Evolutionary conservation across 35 echinoderm and acorn worm genomes (phyloP), one percentile per base, ranked within the genome.

Genomic region (Chiridota heheva): DNA sequence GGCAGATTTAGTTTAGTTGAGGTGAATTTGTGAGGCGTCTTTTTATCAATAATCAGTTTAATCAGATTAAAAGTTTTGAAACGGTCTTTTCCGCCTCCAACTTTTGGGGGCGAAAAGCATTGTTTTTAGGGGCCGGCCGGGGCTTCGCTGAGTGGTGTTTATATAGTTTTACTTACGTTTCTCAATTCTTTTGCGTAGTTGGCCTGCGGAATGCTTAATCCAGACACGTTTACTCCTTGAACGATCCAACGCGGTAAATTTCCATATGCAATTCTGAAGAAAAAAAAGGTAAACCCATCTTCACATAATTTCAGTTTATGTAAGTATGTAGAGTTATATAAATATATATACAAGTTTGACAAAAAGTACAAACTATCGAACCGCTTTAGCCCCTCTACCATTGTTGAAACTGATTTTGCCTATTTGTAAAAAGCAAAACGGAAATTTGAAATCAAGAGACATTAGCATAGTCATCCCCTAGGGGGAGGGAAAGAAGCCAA

Each of bases 221-320:
- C 73, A 3, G 47, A 63, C 7, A 84, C 46, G 60, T 84, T 80
- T 5, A 91, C 57, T 37, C 93, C 93, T 38, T 91, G 43, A 20
- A 82, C 93, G 24, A 97, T 90, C 93, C 93, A 97, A 33, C 79
- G 81, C 15, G 93, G 93, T 60, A 97, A 36, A 56, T 91, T 91
- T 10, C 93, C 93, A 47, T 97, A 97, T 33, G 88, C 93, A 39
- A 97, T 78, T 59, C 93, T 97, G 80, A 6, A 59, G 76, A 40
- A 28, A 22, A 76, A 60, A 74, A n/a, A 41, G 18, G 5, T n/a
- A 20, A 69, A 3, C 18, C 63, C 17, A n/a, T 25, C n/a, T 34
- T 4, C n/a, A 69, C 22, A 18, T 28, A 30, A 5, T 20, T 38
- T 34, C 20, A 25, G 22, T n/a, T 73, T 42, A 17, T 26, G 1